These are phyloP conservation scores for Eulacestoma nigropectus DNA, from an alignment of 2,113 vertebrate genomes.

Conservation along the genomic window DNA sequence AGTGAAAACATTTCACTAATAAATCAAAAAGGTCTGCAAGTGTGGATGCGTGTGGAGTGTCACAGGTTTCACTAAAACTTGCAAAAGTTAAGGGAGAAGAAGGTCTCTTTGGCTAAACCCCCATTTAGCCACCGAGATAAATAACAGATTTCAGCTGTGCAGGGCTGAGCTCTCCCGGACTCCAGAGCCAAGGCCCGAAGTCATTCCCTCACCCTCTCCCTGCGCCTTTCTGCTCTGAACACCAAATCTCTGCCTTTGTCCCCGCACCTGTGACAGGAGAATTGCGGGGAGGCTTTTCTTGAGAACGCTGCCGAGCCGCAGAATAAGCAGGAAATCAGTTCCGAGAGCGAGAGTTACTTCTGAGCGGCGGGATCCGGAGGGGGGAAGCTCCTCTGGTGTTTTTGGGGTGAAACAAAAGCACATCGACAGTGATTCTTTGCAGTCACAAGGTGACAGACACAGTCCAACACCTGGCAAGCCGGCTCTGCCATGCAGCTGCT, in stretches of 20 bases:
- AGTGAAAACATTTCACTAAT: not conserved
- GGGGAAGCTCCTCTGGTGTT: not conserved
- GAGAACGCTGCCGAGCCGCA: not conserved
- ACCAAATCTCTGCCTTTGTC: not conserved
- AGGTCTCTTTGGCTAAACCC: not conserved
- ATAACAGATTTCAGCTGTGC: not conserved
- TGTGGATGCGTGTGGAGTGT: rapidly evolving
- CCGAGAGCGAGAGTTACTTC: not conserved
- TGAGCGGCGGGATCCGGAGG: not conserved
- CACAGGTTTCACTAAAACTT: not conserved
- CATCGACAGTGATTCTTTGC: not conserved
- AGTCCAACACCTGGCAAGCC: not conserved
- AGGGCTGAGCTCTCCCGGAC: not conserved
- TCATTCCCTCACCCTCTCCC: not conserved
- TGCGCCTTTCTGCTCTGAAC: not conserved
- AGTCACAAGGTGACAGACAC: not conserved
- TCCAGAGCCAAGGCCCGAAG: not conserved
- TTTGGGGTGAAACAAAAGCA: not conserved
- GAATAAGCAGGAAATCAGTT: not conserved
- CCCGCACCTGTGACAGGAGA: not conserved
- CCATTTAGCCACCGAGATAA: not conserved
- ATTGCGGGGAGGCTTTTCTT: not conserved
- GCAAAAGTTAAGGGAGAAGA: not conserved
- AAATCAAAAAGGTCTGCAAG: not conserved
- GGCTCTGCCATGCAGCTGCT: not conserved